Evolutionary conservation across 2,113 vertebrate genomes (phyloP).

Genomic region (Pan troglodytes): NHGRI_mPanTro3-v2.1_pri NC_072404.2:9504501-9505000

Average conservation of each 20-base stretch:
- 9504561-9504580: slow-evolving; percentile 63
- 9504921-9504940: background rate
- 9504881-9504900: slow-evolving; percentile 13
- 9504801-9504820: background rate
- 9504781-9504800: background rate
- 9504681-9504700: background rate
- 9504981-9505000: slow-evolving; percentile 68
- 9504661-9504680: background rate
- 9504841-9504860: background rate
- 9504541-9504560: slow-evolving; percentile 64
- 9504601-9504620: slow-evolving; percentile 40
- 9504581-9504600: slow-evolving; percentile 59
- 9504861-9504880: background rate
- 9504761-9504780: background rate
- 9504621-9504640: slow-evolving; percentile 38
- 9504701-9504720: background rate
- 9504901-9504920: background rate
- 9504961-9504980: slow-evolving; percentile 9
- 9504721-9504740: background rate
- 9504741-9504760: background rate
- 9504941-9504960: too few relatives aligned
- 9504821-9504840: slow-evolving; percentile 11
- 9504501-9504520: slow-evolving; percentile 64
- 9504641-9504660: background rate
- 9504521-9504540: slow-evolving; percentile 72